Percentiles rank a stretch among this genome's conserved stretches.
Conservation (phyloP, 1,140 invertebrate genomes). For the Belonocnema kinseyi region DNA sequence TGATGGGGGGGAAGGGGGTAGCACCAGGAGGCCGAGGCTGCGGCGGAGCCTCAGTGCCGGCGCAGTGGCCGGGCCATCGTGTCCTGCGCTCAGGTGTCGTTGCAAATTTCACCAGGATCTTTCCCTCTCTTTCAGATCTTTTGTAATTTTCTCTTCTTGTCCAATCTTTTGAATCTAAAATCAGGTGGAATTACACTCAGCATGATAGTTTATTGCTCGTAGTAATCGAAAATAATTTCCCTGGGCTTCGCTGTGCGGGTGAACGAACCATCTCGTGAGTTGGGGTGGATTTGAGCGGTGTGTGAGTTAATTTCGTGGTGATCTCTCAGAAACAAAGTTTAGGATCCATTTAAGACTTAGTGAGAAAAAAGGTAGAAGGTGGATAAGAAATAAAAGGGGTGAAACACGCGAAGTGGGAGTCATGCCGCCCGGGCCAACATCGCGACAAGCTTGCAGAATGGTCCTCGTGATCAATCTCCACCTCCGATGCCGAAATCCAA, state of each 20-base stretch:
- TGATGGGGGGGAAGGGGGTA: constrained; percentile 51
- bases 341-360: not conserved
- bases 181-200: not conserved
- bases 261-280: constrained; percentile 33
- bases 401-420: constrained; percentile 60
- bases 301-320: constrained; percentile 25
- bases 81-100: constrained; percentile 65
- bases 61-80: constrained; percentile 75
- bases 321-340: not conserved
- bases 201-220: not conserved
- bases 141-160: constrained; percentile 8
- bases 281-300: constrained; percentile 29
- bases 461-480: constrained; percentile 53
- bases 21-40: constrained; percentile 74
- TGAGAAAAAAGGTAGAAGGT: constrained; percentile 45
- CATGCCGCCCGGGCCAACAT: constrained; percentile 73
- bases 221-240: constrained; percentile 9
- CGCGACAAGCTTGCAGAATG: constrained; percentile 66
- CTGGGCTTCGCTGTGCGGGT: constrained; percentile 22
- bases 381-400: constrained; percentile 41
- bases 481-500: constrained; percentile 46
- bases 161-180: not conserved
- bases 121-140: constrained; percentile 10
- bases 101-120: constrained; percentile 32
- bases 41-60: constrained; percentile 75